These are phyloP conservation scores for Cheirogaleus medius DNA, from an alignment of 2,113 vertebrate genomes.

Conservation along the genomic window DNA sequence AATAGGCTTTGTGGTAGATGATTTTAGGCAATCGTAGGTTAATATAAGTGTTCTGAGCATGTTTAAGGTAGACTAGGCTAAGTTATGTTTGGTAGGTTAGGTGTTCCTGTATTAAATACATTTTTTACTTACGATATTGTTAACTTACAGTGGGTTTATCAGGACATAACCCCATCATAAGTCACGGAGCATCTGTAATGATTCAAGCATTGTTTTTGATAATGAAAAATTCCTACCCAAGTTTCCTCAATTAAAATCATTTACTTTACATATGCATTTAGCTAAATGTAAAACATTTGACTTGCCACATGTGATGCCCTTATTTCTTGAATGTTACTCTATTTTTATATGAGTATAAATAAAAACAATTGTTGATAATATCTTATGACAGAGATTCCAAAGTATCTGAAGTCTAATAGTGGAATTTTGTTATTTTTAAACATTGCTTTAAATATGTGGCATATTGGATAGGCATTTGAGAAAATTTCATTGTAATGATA, in stretches of 20 bases:
- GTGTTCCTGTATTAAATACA: background rate
- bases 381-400: background rate
- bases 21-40: background rate
- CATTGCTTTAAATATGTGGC: background rate
- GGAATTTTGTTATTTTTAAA: background rate
- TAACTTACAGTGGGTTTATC: background rate
- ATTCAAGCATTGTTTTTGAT: background rate
- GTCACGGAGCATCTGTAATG: background rate
- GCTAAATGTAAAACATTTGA: background rate
- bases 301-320: background rate
- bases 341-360: conserved; percentile 2
- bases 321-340: background rate
- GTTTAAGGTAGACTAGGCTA: background rate
- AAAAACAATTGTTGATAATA: background rate
- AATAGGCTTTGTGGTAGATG: background rate
- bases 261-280: background rate
- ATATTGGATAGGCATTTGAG: background rate
- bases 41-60: background rate
- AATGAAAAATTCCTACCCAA: background rate
- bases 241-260: background rate
- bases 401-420: background rate
- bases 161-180: background rate
- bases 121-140: background rate
- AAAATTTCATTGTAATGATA: background rate
- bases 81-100: background rate